Base-by-base conservation (phyloP, 2,888 invertebrate species). In the Drosophila monieri region DNA sequence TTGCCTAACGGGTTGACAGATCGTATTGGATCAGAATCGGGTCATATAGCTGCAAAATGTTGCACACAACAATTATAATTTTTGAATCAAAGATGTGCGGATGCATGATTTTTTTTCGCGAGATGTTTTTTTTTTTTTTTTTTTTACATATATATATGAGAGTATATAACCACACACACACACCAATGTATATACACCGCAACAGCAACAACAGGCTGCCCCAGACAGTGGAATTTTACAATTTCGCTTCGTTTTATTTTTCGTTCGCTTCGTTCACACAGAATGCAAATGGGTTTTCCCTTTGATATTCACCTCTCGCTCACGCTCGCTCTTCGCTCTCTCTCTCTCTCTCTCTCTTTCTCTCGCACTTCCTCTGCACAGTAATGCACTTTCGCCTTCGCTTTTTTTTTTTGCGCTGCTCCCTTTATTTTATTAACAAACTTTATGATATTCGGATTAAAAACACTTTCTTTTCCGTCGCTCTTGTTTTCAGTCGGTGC, bases 181-280 rank as follows among this genome's bases (percentile, higher is more conserved):
- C 65, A 76, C 55, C 67, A 43, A 55, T 39, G 12, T 58, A 56
- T 41, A 57, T 32, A 39, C 55, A 64, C 57, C 41, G 43, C 57
- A 53, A 60, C 46, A 60, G 27, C 35, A 32, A 41, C 46, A 43
- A 32, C 55, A 60, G 84, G 80, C 83, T 85, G 80, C 76, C 77
- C 77, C 88, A 88, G 81, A 81, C 81, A 88, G 88, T 84, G 83
- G 83, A 83, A 83, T 89, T 89, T 89, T 86, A 84, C 85, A 89
- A 88, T 88, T 64, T 67, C 67, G 64, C 64, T 67, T 66, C 54
- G 57, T 41, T 51, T 57, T 54, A 32, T 52, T 57, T 57, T 43
- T 84, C 88, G 88, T 88, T 87, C 88, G 73, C 65, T 74, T 81
- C 74, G 78, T 71, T 80, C 74, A 77, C 78, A 78, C 27, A 48